Evolutionary conservation across 37 sponge, comb jelly and placozoan genomes (phyloP).

Genomic region (Agelas oroides): DNA sequence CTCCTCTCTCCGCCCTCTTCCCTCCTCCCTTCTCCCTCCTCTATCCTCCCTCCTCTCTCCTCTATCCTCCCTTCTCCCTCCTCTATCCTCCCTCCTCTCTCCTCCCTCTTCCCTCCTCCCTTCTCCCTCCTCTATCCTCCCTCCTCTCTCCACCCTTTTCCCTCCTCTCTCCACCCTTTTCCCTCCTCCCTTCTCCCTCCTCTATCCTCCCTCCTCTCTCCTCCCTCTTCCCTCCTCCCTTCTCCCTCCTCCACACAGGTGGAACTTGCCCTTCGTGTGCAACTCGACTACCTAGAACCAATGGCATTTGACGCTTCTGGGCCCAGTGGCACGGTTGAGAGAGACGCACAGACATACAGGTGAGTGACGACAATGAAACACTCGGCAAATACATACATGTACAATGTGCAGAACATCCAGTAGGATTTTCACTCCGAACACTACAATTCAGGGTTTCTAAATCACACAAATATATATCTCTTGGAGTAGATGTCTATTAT

Average conservation of each 20-base stretch:
- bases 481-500: too few species aligned
- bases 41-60: too few species aligned
- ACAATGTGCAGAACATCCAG: too few species aligned
- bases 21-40: not conserved
- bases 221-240: not conserved
- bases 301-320: not conserved
- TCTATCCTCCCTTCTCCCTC: too few species aligned
- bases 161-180: not conserved
- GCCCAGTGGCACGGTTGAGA: constrained; percentile 13
- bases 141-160: too few species aligned
- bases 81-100: too few species aligned
- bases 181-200: not conserved
- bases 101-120: too few species aligned
- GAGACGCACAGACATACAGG: constrained; percentile 16
- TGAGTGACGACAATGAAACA: not conserved
- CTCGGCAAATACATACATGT: too few species aligned
- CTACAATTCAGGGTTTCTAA: too few species aligned
- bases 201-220: not conserved
- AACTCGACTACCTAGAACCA: constrained; percentile 52
- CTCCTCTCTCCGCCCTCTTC: not conserved
- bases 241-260: constrained; percentile 17
- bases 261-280: constrained; percentile 41
- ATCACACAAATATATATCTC: too few species aligned
- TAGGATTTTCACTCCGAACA: too few species aligned
- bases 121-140: too few species aligned